Conservation (phyloP, 1,140 invertebrate genomes). For the Drosophila aff. region DNA sequence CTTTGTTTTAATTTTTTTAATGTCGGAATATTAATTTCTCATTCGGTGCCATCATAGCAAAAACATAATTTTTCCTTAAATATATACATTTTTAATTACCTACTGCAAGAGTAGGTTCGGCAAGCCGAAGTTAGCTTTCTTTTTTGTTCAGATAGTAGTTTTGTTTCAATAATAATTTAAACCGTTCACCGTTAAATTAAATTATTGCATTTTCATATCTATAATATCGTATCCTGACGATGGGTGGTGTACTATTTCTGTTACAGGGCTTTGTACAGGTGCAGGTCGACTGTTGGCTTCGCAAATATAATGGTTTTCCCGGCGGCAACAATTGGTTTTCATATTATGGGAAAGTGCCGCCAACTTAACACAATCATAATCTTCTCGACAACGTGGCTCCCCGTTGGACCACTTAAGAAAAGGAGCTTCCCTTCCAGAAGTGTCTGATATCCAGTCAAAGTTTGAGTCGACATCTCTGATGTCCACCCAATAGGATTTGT, state of each 20-base stretch:
- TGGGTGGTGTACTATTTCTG: background rate
- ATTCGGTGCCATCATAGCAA: too few species aligned
- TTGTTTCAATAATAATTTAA: background rate
- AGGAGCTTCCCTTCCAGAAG: background rate
- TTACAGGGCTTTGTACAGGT: too few species aligned
- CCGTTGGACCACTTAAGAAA: background rate
- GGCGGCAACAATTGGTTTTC: background rate
- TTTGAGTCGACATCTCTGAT: background rate
- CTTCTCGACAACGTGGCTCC: background rate
- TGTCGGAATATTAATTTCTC: too few species aligned
- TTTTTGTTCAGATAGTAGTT: background rate
- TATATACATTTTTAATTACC: too few species aligned
- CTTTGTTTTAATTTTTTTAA: too few species aligned
- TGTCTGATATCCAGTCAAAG: background rate
- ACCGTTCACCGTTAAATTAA: background rate
- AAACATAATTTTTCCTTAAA: too few species aligned
- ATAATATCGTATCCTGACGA: background rate
- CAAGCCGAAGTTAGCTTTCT: too few species aligned
- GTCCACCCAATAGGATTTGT: constrained; percentile 1
- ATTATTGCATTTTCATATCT: background rate
- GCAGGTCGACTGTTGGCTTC: background rate
- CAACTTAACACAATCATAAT: background rate
- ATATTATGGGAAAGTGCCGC: rapidly evolving
- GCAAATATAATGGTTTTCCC: constrained; percentile 1
- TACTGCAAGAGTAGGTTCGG: too few species aligned